Base-by-base conservation (phyloP, 2,888 invertebrate genomes). In the Nasonovia ribisnigri region DNA sequence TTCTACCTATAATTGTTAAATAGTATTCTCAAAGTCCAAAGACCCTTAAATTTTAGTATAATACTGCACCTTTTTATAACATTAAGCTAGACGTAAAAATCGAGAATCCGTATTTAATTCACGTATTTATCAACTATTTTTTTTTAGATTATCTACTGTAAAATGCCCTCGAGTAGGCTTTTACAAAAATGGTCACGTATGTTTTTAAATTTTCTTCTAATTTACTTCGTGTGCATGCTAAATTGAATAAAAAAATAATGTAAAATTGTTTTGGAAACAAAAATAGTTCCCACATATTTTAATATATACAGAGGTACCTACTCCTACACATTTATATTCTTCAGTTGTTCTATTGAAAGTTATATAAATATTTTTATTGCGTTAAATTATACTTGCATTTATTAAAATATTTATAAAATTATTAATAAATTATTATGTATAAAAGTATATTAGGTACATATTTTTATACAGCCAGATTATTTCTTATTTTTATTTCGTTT, bases 121-220 rank as follows among this genome's bases (percentile, higher is more conserved):
- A 91, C 91, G 91, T 91, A 84, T 84, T 54, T 54, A 84, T 54
- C 10, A 20, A 84, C 42, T 43, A 77, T 26, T 91, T 84, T 29
- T 51, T 57, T 90, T 43, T 10, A 10, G 6, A n/a, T 24, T 86
- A 20, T 36, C 36, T 16, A 43, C 13, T 67, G 46, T 51, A 42
- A 90, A 88, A 42, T 42, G 16, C 84, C 54, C 42, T 51, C 8
- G 10, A 29, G 43, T 54, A 91, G 84, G n/a, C 43, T 91, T 84
- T 91, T 84, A 84, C 42, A 84, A n/a, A 91, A 91, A 84, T 29
- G 84, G n/a, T 91, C 91, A 91, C 91, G 91, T 91, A 84, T 36
- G 54, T 54, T 54, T 91, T 54, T 91, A 91, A 84, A 29, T 29
- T 51, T 84, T 48, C 24, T 42, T 42, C 13, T 54, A 42, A 42